phyloP scores from a whole-genome alignment of 2,113 vertebrate species.

The Haemorhous mexicanus region DNA sequence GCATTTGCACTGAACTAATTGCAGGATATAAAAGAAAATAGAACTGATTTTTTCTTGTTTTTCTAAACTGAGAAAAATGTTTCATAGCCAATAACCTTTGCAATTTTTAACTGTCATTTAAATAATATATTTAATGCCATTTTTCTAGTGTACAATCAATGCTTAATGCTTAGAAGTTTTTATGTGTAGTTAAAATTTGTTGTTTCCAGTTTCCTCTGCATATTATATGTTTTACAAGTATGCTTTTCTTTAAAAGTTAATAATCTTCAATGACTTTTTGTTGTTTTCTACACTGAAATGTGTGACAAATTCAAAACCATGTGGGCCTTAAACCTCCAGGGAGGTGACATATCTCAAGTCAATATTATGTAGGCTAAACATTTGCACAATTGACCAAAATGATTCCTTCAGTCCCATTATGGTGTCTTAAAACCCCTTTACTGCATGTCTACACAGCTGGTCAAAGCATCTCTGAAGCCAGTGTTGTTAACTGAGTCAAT shows the following conservation, averaged over 20 bases:
- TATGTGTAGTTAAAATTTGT: neutral
- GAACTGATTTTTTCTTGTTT: neutral
- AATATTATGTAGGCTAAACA: neutral
- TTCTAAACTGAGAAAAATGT: neutral
- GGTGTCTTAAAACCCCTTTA: neutral
- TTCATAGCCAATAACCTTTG: neutral
- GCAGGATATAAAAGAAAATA: neutral
- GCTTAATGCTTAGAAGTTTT: neutral
- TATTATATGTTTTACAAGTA: neutral
- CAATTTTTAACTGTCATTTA: neutral
- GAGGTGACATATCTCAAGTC: neutral
- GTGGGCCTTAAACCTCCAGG: neutral
- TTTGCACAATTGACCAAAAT: neutral
- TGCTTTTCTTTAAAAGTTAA: neutral
- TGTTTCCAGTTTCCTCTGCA: neutral
- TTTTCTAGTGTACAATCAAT: neutral
- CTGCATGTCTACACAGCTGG: neutral
- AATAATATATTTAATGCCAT: neutral
- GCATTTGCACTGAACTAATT: neutral
- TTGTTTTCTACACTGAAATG: neutral
- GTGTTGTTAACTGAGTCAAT: constrained; percentile 16
- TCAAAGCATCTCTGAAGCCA: neutral
- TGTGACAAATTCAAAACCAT: neutral
- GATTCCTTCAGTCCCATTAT: neutral
- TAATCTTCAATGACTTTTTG: neutral